These are phyloP conservation scores for Hippocampus barbouri DNA, from an alignment of 2,113 vertebrate genomes.

Conservation along the genomic window DNA sequence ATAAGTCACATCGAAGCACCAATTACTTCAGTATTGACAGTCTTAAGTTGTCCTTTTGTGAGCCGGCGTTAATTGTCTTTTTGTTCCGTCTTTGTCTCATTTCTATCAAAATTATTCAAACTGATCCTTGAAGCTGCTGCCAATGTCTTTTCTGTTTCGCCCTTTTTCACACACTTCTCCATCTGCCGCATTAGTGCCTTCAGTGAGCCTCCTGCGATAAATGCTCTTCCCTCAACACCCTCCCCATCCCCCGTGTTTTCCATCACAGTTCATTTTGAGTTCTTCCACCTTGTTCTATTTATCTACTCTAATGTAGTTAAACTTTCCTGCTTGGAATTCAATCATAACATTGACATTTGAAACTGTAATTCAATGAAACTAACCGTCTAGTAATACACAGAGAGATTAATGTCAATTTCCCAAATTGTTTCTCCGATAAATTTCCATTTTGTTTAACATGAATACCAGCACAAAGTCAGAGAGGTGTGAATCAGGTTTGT, in stretches of 20 bases:
- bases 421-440: neutral
- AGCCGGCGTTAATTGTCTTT: constrained; percentile 30
- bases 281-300: neutral
- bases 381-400: neutral
- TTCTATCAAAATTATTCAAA: constrained; percentile 9
- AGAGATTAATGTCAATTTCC: constrained; percentile 1
- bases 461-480: constrained; percentile 14
- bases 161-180: constrained; percentile 59
- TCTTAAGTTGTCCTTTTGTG: constrained; percentile 52
- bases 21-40: constrained; percentile 48
- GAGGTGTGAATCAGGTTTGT: constrained; percentile 8
- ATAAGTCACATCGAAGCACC: constrained; percentile 36
- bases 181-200: constrained; percentile 57
- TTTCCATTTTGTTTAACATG: neutral
- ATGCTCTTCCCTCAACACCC: constrained; percentile 8
- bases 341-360: constrained; percentile 9
- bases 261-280: constrained; percentile 17
- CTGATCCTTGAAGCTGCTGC: constrained; percentile 15
- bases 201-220: constrained; percentile 33
- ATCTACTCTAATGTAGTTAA: neutral
- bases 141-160: constrained; percentile 41
- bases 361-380: neutral
- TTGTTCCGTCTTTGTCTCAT: constrained; percentile 16
- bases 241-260: constrained; percentile 11
- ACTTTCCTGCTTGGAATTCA: neutral